Percentiles rank a stretch among this genome's conserved stretches.
Evolutionary conservation across 1,140 invertebrate genomes (phyloP).

Genomic region (Aphelinus certus): DNA sequence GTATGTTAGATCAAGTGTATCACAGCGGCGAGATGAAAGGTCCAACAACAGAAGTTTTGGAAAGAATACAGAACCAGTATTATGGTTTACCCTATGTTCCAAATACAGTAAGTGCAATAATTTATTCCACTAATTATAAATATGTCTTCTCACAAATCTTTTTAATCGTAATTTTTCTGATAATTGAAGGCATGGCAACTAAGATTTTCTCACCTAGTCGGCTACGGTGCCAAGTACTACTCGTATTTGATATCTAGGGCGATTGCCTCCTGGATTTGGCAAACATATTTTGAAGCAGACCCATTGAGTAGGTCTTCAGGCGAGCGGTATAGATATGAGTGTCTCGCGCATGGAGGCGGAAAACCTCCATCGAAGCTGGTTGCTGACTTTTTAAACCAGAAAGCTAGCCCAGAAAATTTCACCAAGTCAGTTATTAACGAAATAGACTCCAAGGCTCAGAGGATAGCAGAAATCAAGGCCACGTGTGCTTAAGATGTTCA

Average conservation of each 20-base stretch:
- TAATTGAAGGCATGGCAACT: conserved; percentile 85
- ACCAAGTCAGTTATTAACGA: conserved; percentile 69
- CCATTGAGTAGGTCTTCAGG: conserved; percentile 83
- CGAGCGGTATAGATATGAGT: conserved; percentile 78
- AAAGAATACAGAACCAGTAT: conserved; percentile 82
- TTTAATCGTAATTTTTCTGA: conserved; percentile 14
- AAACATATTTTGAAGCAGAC: conserved; percentile 83
- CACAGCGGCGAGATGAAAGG: conserved; percentile 72
- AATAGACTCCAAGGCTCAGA: conserved; percentile 66
- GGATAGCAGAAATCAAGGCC: conserved; percentile 47
- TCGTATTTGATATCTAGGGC: conserved; percentile 95
- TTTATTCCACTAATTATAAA: conserved; percentile 1
- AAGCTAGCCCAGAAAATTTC: conserved; percentile 71
- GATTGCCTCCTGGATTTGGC: conserved; percentile 94
- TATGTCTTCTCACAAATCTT: conserved; percentile 16
- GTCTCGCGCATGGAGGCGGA: conserved; percentile 90
- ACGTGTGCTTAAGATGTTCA: no score
- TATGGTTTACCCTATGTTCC: conserved; percentile 88
- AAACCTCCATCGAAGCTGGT: conserved; percentile 79
- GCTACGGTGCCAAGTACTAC: conserved; percentile 98
- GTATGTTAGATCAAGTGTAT: conserved; percentile 85
- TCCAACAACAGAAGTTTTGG: conserved; percentile 83
- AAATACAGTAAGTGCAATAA: conserved; percentile 75
- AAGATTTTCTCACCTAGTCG: conserved; percentile 94
- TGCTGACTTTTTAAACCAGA: conserved; percentile 75